Conservation (phyloP, 2,113 vertebrate species). For the Epinephelus cyanopodus region DNA sequence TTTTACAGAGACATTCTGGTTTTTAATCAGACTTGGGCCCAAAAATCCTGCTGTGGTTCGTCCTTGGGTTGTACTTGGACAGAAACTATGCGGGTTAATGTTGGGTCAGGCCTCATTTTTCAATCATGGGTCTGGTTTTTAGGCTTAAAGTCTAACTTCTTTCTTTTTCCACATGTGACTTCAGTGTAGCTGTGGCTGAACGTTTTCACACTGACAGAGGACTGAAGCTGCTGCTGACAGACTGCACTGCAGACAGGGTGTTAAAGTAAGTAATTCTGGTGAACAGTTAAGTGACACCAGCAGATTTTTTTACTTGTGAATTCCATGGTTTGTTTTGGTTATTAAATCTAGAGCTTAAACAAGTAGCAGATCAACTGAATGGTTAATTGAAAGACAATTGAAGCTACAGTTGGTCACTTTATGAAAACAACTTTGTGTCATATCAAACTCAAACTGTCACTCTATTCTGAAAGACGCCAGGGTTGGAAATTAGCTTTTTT, state of each 20-base stretch:
- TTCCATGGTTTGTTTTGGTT: neutral
- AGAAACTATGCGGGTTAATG: too few species aligned
- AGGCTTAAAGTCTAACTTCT: neutral
- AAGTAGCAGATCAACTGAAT: neutral
- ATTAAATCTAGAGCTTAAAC: neutral
- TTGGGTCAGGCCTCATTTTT: too few species aligned
- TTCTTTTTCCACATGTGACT: constrained; percentile 1
- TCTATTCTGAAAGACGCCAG: too few species aligned
- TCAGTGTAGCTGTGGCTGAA: neutral
- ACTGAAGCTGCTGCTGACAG: neutral
- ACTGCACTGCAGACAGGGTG: neutral
- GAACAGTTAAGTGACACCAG: neutral
- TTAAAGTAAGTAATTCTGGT: neutral
- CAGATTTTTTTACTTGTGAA: neutral
- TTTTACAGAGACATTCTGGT: too few species aligned
- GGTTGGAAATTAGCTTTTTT: too few species aligned
- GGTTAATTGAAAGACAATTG: neutral
- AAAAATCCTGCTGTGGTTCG: too few species aligned
- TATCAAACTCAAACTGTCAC: too few species aligned
- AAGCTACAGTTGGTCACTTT: neutral
- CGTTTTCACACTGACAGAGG: neutral
- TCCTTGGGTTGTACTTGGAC: too few species aligned
- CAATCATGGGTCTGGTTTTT: neutral
- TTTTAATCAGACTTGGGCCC: too few species aligned
- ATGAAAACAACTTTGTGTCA: too few species aligned